A percentile compares a stretch with the other conserved stretches of the same genome.
phyloP scores from a whole-genome alignment of 2,888 invertebrate genomes.

The Napeogenes sylphis region DNA sequence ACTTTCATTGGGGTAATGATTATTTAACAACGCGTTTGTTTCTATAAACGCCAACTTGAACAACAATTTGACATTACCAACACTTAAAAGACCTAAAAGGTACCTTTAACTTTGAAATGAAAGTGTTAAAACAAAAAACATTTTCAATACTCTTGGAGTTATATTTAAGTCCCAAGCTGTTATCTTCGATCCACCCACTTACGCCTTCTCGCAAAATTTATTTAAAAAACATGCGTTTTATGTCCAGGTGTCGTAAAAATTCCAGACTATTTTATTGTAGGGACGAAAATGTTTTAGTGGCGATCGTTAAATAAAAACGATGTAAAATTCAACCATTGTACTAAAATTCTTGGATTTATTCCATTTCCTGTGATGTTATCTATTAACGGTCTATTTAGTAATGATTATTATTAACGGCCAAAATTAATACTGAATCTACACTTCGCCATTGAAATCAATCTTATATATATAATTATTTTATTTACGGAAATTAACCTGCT shows the following conservation, averaged over 20 bases:
- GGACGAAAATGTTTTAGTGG: constrained; percentile 67
- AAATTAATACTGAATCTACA: too few species aligned
- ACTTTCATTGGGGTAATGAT: too few species aligned
- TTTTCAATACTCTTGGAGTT: background rate
- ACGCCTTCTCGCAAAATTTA: constrained; percentile 47
- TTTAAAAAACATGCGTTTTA: constrained; percentile 53
- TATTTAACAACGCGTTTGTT: too few species aligned
- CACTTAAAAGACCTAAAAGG: too few species aligned
- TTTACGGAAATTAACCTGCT: too few species aligned
- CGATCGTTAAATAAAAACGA: constrained; percentile 67
- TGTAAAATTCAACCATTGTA: constrained; percentile 70
- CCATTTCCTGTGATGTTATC: constrained; percentile 27
- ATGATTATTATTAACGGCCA: too few species aligned
- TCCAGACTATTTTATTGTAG: constrained; percentile 64
- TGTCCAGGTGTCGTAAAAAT: constrained; percentile 65
- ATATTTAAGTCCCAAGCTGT: constrained; percentile 30
- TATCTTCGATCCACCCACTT: constrained; percentile 18
- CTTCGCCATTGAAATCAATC: too few species aligned
- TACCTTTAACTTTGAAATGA: too few species aligned
- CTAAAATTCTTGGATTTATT: constrained; percentile 30
- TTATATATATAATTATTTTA: too few species aligned
- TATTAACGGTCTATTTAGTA: constrained; percentile 9
- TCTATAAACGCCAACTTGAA: too few species aligned
- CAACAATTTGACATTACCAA: too few species aligned
- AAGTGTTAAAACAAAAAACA: too few species aligned